Evolutionary conservation across 1,140 invertebrate genomes (phyloP), one percentile per base, ranked within the genome.

Genomic region (Drosophila ambigua): DNA sequence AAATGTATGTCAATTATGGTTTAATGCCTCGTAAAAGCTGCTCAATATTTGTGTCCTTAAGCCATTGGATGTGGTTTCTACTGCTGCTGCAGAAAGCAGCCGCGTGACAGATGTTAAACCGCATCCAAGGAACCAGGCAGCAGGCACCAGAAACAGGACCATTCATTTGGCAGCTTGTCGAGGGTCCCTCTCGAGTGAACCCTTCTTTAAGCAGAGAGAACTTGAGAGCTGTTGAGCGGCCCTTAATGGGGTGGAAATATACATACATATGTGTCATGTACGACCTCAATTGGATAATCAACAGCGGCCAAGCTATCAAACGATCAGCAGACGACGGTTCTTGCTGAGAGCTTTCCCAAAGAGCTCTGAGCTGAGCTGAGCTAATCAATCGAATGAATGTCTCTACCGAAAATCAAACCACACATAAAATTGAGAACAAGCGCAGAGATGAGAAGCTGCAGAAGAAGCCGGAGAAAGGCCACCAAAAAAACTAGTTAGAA

Each of bases 401-500:
- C 66, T 69, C 66, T 69, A 49, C 11, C 49, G 61, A 72, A 35
- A 35, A 77, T 72, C 66, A 66, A 76, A 35, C 59, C 60, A 72
- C 58, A 79, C 59, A 69, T 23, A 48, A 11, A 75, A 75, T 75
- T 61, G 72, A 76, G 72, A 77, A 76, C 67, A 59, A 39, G 39
- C 49, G n/a, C 26, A 43, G 35, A 54, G 51, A 72, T 20, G 63
- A 50, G 52, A 50, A 46, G 55, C 31, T 53, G 28, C 49, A 59
- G 58, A 69, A 79, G 16, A 69, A 79, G 16, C 5, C 55, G 31
- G 41, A 59, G 81, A 67, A 65, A 74, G 82, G 68, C 82, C 82
- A 71, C 77, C 81, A 62, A 69, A 69, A 69, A 69, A 87, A 88
- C 82, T 65, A 87, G 82, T 87, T 87, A 76, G 82, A 87, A 87